A percentile compares a stretch with the other conserved stretches of the same genome.
Evolutionary conservation across 2,888 invertebrate genomes (phyloP).

Genomic region (Notodonta dromedarius): DNA sequence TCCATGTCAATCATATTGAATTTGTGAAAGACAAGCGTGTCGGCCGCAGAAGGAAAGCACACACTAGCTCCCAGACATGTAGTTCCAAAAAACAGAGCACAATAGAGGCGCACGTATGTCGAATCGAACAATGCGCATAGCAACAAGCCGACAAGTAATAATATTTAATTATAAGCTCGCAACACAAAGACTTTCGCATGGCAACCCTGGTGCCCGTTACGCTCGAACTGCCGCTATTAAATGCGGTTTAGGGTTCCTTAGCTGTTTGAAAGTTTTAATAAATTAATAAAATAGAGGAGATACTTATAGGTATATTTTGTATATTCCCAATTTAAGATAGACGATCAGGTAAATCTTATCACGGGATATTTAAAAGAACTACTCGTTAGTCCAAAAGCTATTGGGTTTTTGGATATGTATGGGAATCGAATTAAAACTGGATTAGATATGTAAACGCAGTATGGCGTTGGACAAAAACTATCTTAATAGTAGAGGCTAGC

Average conservation of each 20-base stretch:
- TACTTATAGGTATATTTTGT: too few species aligned
- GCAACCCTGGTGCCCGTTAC: slow-evolving; percentile 41
- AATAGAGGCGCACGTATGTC: slow-evolving; percentile 29
- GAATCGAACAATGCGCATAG: slow-evolving; percentile 34
- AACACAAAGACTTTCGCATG: slow-evolving; percentile 44
- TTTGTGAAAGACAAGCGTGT: slow-evolving; percentile 3
- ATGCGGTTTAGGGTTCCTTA: slow-evolving; percentile 22
- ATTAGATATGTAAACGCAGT: too few species aligned
- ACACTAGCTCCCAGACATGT: not conserved
- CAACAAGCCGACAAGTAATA: slow-evolving; percentile 41
- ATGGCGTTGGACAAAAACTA: too few species aligned
- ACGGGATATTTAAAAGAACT: too few species aligned
- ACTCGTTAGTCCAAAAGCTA: too few species aligned
- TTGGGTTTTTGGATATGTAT: too few species aligned
- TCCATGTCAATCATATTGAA: slow-evolving; percentile 1
- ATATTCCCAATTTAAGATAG: too few species aligned
- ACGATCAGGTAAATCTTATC: too few species aligned
- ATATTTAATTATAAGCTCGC: slow-evolving; percentile 50
- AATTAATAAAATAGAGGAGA: too few species aligned
- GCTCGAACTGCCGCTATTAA: slow-evolving; percentile 31
- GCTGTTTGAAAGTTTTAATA: not conserved
- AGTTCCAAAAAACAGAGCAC: slow-evolving; percentile 26
- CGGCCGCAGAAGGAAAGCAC: slow-evolving; percentile 4
- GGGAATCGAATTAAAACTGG: too few species aligned
- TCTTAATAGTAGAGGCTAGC: not conserved